These are phyloP conservation scores for Leptobrachium ailaonicum DNA, from an alignment of 2,113 vertebrate genomes.

Conservation along the genomic window DNA sequence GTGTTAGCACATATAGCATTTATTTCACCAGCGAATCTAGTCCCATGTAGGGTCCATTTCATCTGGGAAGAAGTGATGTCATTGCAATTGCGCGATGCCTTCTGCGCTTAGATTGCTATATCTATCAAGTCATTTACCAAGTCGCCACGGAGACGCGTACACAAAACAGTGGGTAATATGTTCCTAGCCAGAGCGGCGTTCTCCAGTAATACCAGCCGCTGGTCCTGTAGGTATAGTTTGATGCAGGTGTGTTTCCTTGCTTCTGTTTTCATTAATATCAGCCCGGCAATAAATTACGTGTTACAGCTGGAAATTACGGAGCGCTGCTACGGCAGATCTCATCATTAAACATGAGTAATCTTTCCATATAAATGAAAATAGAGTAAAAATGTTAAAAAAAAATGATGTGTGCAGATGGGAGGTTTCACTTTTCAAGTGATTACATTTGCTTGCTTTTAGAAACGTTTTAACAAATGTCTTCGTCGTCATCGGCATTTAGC, in stretches of 20 bases:
- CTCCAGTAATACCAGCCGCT: constrained; percentile 9
- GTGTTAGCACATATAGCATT: neutral
- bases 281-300: constrained; percentile 46
- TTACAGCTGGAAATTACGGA: constrained; percentile 49
- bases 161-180: constrained; percentile 38
- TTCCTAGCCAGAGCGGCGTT: constrained; percentile 14
- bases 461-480: constrained; percentile 19
- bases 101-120: constrained; percentile 49
- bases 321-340: constrained; percentile 39
- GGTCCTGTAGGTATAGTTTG: constrained; percentile 38
- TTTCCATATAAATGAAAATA: constrained; percentile 49
- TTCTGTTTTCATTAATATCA: constrained; percentile 50
- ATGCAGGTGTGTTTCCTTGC: constrained; percentile 46
- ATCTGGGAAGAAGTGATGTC: constrained; percentile 66
- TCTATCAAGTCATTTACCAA: constrained; percentile 53
- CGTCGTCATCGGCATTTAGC: constrained; percentile 32
- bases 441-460: constrained; percentile 24
- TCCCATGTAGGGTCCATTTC: constrained; percentile 51
- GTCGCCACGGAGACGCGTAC: constrained; percentile 55
- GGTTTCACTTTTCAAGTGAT: constrained; percentile 39
- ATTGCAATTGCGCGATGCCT: constrained; percentile 49
- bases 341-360: constrained; percentile 51
- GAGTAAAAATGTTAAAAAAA: constrained; percentile 28
- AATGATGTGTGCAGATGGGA: constrained; percentile 37
- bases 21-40: neutral